Evolutionary conservation across 2,888 invertebrate genomes (phyloP), one percentile per base, ranked within the genome.

Genomic region (Adelphocoris suturalis): DNA sequence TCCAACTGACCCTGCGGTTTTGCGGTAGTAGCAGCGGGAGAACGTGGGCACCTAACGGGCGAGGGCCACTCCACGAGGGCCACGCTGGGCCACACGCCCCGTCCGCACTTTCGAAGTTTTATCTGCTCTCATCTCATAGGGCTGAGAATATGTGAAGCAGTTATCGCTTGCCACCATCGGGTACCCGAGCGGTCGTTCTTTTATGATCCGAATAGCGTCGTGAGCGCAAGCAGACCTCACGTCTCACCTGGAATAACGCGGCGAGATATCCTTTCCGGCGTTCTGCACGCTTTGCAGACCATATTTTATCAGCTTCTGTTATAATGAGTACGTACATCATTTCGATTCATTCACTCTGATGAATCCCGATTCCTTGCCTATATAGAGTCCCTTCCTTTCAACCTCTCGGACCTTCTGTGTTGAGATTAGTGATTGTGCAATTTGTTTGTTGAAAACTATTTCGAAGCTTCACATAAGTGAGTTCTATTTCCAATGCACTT

Each of bases 71-170:
- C 4, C 61, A n/a, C 19, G 19, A 61, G 61, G 61, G 68, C 68
- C 68, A 27, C 68, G 68, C 19, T 5, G 68, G 68, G 68, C 68
- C 68, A 68, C 68, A 68, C 68, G 68, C 68, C 68, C 68, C n/a
- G 68, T 5, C 68, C 13, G 68, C 23, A 11, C 68, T 68, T 68
- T 68, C 27, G 68, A 27, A 68, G 27, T 68, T 68, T 23, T 68
- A 68, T 68, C 68, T 68, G 27, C 68, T 68, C 68, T 68, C 68
- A 68, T 68, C 68, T 68, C 68, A 27, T 68, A 68, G 11, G 68
- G 68, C n/a, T 16, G 68, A 23, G 23, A 23, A 68, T 68, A 68
- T 68, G 68, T 68, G 68, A 68, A 68, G 68, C 68, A 68, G 68
- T 68, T 68, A 68, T 68, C 68, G 23, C 68, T 68, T 68, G 68